Base-by-base conservation (phyloP, 2,888 invertebrate species). In the Drosophila fungiperda region DNA sequence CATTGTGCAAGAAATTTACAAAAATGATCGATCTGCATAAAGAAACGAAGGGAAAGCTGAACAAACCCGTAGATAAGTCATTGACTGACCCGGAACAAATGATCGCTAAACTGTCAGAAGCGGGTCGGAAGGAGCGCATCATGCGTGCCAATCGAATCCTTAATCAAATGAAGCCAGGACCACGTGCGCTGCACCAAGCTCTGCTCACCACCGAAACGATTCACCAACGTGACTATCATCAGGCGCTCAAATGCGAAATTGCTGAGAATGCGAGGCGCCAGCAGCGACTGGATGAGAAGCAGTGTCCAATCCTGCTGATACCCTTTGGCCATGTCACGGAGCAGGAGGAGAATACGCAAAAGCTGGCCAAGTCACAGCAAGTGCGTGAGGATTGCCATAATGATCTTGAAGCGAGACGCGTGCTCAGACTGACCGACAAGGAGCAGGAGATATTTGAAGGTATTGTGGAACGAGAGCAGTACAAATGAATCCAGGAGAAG, bases 71-170 rank as follows among this genome's bases (percentile, higher is more conserved):
- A 1, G 58, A 63, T 4, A 20, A 36, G 1, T 7, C 29, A 0
- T 15, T 60, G 6, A n/a, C 45, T 6, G 52, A 36, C 11, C 36
- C 29, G 17, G 50, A 52, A 8, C 17, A 52, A 33, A 0, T 12
- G n/a, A 64, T 76, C 0, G 55, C 70, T 26, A 2, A 38, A 7
- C 11, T 74, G 1, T 29, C 65, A 2, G 76, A 73, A 0, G 57
- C 65, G 4, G 2, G 49, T 12, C 90, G 87, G n/a, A 86, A 77
- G 45, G 80, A 88, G n/a, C 72, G 87, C 3, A 76, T 87, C 0
- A 36, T 82, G 15, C 63, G 76, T 0, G 90, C 87, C 23, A 70
- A 78, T 17, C 49, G 23, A 0, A 59, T 87, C 15, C 5, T 89
- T 33, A 42, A 76, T 7, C 48, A 23, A 6, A 7, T 87, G 52